A percentile compares a stretch with the other conserved stretches of the same genome.
Evolutionary conservation across 2,888 invertebrate genomes (phyloP).

Genomic region (Drosophila helvetica): DNA sequence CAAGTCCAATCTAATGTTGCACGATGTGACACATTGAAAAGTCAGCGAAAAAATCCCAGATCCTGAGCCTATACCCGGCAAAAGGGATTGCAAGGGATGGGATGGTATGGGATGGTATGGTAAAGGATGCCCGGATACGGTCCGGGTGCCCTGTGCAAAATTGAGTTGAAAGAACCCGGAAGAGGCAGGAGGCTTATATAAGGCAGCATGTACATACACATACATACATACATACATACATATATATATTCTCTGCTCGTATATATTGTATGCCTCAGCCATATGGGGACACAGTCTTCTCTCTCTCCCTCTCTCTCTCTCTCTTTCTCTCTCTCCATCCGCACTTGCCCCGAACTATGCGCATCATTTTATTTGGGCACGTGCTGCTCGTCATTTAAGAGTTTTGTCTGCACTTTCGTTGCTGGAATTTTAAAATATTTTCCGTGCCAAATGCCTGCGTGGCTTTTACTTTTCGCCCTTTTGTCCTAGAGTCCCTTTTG

Average conservation of each 20-base stretch:
- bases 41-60: slow-evolving; percentile 57
- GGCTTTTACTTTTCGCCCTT: slow-evolving; percentile 69
- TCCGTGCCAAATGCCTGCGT: slow-evolving; percentile 59
- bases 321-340: neutral
- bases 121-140: slow-evolving; percentile 1
- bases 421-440: slow-evolving; percentile 74
- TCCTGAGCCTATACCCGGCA: slow-evolving; percentile 44
- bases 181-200: slow-evolving; percentile 10
- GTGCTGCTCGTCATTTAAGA: slow-evolving; percentile 80
- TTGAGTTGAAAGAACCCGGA: slow-evolving; percentile 34
- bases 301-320: neutral
- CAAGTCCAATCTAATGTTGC: slow-evolving; percentile 71
- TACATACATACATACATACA: too few relatives aligned
- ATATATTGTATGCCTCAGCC: neutral
- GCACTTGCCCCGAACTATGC: slow-evolving; percentile 45
- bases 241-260: neutral
- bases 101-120: too few relatives aligned
- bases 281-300: slow-evolving; percentile 1
- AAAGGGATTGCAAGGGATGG: slow-evolving; percentile 14
- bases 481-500: slow-evolving; percentile 36
- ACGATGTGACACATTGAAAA: slow-evolving; percentile 75
- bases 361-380: slow-evolving; percentile 72
- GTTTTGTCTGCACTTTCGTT: slow-evolving; percentile 80
- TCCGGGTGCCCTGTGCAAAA: slow-evolving; percentile 16
- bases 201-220: too few relatives aligned